These are phyloP conservation scores for Platichthys stellatus DNA, from an alignment of 2,113 vertebrate genomes.

Conservation along the genomic window DNA sequence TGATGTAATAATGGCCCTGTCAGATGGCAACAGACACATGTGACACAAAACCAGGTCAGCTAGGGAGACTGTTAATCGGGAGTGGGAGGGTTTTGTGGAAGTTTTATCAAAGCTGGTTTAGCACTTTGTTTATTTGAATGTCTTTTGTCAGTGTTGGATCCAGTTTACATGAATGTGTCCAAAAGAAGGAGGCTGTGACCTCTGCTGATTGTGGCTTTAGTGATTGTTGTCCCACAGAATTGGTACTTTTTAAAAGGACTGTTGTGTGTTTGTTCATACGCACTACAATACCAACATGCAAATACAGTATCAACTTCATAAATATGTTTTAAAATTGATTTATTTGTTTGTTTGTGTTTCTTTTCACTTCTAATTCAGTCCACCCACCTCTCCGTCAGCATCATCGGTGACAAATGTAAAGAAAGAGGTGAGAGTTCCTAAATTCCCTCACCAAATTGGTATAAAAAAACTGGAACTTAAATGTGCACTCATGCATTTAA, in stretches of 20 bases:
- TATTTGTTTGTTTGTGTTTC: neutral
- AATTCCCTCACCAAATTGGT: neutral
- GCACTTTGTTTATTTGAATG: slow-evolving; percentile 12
- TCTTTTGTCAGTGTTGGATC: neutral
- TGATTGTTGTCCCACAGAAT: neutral
- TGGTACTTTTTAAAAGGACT: neutral
- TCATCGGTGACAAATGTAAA: slow-evolving; percentile 40
- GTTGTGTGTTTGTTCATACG: too few species aligned
- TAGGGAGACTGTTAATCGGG: slow-evolving; percentile 17
- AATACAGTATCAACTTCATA: neutral
- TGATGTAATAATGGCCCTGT: too few species aligned
- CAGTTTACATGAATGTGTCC: neutral
- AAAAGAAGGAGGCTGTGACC: neutral
- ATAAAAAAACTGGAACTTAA: neutral
- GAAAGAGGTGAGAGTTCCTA: slow-evolving; percentile 63
- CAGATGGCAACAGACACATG: neutral
- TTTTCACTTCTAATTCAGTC: slow-evolving; percentile 39
- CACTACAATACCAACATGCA: too few species aligned
- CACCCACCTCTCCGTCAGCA: slow-evolving; percentile 22
- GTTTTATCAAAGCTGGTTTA: slow-evolving; percentile 29
- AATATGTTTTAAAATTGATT: neutral
- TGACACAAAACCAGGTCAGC: too few species aligned
- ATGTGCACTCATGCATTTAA: neutral
- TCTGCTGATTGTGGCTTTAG: neutral
- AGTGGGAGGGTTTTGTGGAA: slow-evolving; percentile 25